A percentile compares a stretch with the other conserved stretches of the same genome.
These are phyloP conservation scores for Troides oblongomaculatus DNA, from an alignment of 2,888 invertebrate genomes.

Conservation along the genomic window DNA sequence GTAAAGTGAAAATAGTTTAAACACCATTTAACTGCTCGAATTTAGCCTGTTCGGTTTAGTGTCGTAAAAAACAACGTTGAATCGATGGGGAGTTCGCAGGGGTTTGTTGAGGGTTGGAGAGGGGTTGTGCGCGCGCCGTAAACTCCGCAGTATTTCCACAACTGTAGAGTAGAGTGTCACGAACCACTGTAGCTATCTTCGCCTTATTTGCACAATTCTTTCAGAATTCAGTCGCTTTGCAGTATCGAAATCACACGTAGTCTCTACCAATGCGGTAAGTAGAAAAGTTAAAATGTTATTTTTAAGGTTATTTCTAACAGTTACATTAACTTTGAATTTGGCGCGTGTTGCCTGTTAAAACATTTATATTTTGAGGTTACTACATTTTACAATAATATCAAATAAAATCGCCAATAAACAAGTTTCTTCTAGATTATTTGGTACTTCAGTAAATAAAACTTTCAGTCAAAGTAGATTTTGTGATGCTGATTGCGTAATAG, in stretches of 20 bases:
- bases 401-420: no score
- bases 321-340: background rate
- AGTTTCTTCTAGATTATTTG: no score
- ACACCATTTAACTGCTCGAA: background rate
- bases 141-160: slow-evolving; percentile 5
- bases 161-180: slow-evolving; percentile 2
- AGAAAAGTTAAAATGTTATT: background rate
- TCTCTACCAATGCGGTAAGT: slow-evolving; percentile 3
- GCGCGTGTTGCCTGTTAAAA: background rate
- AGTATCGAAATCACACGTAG: background rate
- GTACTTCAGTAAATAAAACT: no score
- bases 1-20: background rate
- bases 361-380: background rate
- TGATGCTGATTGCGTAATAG: background rate
- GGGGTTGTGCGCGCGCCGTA: slow-evolving; percentile 18
- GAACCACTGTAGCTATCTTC: background rate
- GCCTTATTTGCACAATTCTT: background rate
- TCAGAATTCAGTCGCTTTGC: background rate
- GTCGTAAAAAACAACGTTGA: slow-evolving; percentile 7
- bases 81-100: slow-evolving; percentile 18
- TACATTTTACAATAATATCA: no score
- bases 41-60: background rate
- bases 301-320: background rate
- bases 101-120: background rate
- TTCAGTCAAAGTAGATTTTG: background rate